phyloP scores from a whole-genome alignment of 2,797 vertebrate genomes.

The Hoplostethus atlanticus region DNA sequence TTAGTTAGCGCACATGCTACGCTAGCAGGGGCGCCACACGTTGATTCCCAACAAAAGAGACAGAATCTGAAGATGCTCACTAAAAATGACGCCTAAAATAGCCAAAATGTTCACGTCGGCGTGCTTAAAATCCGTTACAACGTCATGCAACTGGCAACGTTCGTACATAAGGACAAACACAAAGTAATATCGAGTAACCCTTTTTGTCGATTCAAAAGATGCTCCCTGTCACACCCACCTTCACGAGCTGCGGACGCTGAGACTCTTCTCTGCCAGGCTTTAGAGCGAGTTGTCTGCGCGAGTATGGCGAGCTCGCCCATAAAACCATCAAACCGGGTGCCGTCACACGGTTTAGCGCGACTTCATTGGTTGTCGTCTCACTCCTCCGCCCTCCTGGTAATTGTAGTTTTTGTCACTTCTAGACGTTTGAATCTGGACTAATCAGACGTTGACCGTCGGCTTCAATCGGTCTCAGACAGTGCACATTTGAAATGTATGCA shows the following conservation, averaged over 20 bases:
- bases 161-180: not conserved
- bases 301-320: constrained; percentile 55
- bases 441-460: constrained; percentile 12
- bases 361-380: constrained; percentile 56
- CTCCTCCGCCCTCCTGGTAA: constrained; percentile 35
- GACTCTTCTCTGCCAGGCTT: constrained; percentile 21
- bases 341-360: constrained; percentile 57
- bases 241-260: constrained; percentile 43
- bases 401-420: constrained; percentile 60
- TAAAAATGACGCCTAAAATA: not conserved
- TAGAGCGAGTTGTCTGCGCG: constrained; percentile 57
- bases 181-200: not conserved
- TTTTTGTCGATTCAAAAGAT: not conserved
- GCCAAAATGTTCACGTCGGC: accelerated
- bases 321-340: constrained; percentile 69
- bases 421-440: constrained; percentile 7
- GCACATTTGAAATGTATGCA: no score
- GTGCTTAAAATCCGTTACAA: not conserved
- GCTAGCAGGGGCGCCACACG: not conserved
- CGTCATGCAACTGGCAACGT: accelerated
- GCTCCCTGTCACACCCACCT: constrained; percentile 79
- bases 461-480: not conserved
- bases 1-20: constrained; percentile 13
- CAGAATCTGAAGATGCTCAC: not conserved
- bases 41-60: constrained; percentile 1